These are phyloP conservation scores for Ailurus styani DNA, from an alignment of 2,113 vertebrate species.

Conservation along the genomic window DNA sequence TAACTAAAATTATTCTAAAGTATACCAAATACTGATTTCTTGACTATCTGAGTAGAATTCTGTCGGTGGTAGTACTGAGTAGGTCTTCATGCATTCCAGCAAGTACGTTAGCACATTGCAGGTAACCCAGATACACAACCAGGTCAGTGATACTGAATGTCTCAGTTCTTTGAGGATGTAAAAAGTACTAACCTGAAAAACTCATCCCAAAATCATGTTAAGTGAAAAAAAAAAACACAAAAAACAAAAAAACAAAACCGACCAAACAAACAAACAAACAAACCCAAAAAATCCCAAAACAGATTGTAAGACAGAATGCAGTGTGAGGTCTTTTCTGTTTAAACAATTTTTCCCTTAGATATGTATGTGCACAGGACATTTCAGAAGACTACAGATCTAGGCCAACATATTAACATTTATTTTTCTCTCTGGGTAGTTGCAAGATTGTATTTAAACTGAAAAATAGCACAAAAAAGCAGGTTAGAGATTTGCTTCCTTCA, in stretches of 20 bases:
- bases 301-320: not conserved
- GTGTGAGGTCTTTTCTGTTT: not conserved
- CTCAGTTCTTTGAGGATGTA: not conserved
- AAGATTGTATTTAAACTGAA: not conserved
- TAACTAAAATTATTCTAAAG: not conserved
- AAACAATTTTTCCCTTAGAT: not conserved
- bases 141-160: fast-evolving
- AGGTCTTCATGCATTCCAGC: not conserved
- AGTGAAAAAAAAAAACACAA: not conserved
- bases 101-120: not conserved
- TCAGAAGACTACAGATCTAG: not conserved
- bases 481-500: not conserved
- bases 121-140: not conserved
- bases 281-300: not conserved
- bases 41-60: not conserved
- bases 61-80: fast-evolving
- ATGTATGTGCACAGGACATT: not conserved
- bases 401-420: not conserved
- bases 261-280: no score
- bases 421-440: not conserved
- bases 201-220: not conserved
- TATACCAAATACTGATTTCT: not conserved
- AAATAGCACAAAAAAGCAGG: not conserved
- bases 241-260: no score
- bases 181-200: not conserved